Percentiles rank a stretch among this genome's conserved stretches.
Conservation (phyloP, 1,140 invertebrate genomes). For the Orussus abietinus region DNA sequence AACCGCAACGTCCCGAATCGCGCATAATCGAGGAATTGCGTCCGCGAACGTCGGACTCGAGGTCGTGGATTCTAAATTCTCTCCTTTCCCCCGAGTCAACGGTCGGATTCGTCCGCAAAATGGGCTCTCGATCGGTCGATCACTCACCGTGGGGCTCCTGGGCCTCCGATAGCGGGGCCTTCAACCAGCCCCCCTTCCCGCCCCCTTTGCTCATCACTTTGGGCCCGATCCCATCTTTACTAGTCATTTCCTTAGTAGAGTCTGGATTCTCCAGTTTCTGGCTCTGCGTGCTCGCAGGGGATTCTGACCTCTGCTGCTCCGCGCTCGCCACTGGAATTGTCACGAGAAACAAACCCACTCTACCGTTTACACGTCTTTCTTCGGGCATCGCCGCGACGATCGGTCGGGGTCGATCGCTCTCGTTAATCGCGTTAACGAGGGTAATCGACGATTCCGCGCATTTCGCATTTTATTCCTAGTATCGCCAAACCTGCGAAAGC, state of each 20-base stretch:
- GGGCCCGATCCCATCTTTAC: conserved; percentile 50
- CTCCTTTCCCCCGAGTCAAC: too few relatives aligned
- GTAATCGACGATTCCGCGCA: too few relatives aligned
- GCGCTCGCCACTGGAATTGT: conserved; percentile 53
- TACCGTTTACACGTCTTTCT: too few relatives aligned
- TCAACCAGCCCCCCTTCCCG: conserved; percentile 54
- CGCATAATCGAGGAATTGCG: too few relatives aligned
- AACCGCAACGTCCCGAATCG: too few relatives aligned
- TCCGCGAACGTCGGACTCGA: too few relatives aligned
- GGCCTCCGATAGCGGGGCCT: conserved; percentile 51
- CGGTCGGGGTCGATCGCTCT: too few relatives aligned
- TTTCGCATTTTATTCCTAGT: too few relatives aligned
- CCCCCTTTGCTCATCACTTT: conserved; percentile 53
- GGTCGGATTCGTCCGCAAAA: conserved; percentile 34
- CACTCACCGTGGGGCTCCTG: conserved; percentile 59
- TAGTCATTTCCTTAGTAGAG: conserved; percentile 51
- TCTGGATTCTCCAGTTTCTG: conserved; percentile 50
- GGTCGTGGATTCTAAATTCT: too few relatives aligned
- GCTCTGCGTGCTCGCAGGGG: conserved; percentile 48
- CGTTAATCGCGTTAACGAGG: too few relatives aligned
- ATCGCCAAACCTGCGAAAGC: too few relatives aligned
- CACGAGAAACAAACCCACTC: conserved; percentile 34
- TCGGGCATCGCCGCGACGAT: too few relatives aligned
- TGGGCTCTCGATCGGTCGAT: conserved; percentile 34
- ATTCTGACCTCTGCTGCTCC: conserved; percentile 52